phyloP scores from a whole-genome alignment of 2,113 vertebrate species.

The Ceratotherium simum region DNA sequence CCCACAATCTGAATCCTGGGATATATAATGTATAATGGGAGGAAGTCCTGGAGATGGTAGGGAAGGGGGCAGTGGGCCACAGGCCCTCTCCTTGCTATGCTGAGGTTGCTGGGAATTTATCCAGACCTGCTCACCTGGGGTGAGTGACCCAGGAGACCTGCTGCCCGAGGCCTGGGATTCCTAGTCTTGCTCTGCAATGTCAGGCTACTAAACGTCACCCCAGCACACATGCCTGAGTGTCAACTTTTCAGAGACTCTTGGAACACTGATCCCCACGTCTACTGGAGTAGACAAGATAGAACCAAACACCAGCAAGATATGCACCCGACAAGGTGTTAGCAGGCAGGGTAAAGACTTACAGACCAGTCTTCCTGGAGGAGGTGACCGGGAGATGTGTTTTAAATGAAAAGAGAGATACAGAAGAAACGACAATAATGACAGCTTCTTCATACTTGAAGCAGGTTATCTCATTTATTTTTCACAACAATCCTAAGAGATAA shows the following conservation, averaged over 20 bases:
- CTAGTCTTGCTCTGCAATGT: accelerated
- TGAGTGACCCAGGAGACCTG: accelerated
- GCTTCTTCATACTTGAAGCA: background rate
- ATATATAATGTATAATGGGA: background rate
- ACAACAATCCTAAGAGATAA: too few relatives aligned
- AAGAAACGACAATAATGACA: background rate
- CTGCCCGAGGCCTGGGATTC: background rate
- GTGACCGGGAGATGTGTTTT: background rate
- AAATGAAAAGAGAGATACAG: background rate
- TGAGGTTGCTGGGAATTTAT: background rate
- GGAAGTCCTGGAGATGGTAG: background rate
- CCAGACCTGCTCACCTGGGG: background rate
- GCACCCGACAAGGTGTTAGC: background rate
- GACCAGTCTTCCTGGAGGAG: background rate
- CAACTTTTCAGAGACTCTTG: background rate
- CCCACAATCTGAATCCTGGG: background rate
- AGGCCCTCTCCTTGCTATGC: background rate
- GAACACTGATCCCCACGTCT: background rate
- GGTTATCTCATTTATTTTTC: background rate
- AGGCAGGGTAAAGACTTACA: background rate
- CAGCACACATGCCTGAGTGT: background rate
- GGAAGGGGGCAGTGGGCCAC: background rate
- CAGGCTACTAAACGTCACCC: background rate
- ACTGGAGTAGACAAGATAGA: background rate
- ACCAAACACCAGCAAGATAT: background rate